A percentile compares a stretch with the other conserved stretches of the same genome.
phyloP scores from a whole-genome alignment of 2,797 vertebrate species.

The Eulemur coronatus region DNA sequence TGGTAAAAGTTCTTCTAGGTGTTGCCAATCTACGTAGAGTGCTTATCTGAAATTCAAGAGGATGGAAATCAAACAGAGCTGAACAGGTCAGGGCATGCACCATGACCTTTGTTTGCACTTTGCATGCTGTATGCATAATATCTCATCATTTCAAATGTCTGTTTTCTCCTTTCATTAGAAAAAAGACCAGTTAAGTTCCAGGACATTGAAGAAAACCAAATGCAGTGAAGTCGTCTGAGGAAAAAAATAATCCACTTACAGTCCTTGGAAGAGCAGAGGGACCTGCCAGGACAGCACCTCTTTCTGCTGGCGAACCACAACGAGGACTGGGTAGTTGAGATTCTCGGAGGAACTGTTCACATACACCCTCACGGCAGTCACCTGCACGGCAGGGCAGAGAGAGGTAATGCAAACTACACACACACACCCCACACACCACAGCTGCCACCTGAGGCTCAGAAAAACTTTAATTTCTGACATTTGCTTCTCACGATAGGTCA shows the following conservation, averaged over 20 bases:
- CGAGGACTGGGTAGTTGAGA: constrained; percentile 85
- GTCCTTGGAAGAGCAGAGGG: constrained; percentile 87
- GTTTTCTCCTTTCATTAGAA: not conserved
- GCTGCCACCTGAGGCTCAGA: not conserved
- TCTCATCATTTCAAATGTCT: not conserved
- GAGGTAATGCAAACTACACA: not conserved
- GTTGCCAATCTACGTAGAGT: not conserved
- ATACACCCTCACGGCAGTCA: constrained; percentile 84
- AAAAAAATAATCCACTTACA: constrained; percentile 82
- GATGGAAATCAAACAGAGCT: not conserved
- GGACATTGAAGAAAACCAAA: not conserved
- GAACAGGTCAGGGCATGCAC: not conserved
- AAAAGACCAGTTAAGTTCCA: not conserved
- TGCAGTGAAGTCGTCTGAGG: not conserved
- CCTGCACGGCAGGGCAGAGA: constrained; percentile 71
- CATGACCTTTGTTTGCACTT: not conserved
- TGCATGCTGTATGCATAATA: not conserved
- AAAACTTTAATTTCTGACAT: not conserved
- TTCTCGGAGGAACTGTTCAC: constrained; percentile 86
- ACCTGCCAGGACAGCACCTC: constrained; percentile 88
- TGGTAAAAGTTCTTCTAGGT: not conserved
- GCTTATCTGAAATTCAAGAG: constrained; percentile 3
- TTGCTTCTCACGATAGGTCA: not conserved
- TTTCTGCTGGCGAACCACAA: constrained; percentile 89
- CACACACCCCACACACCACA: not conserved